Percentiles rank a stretch among this genome's conserved stretches.
These are phyloP conservation scores for Dinoponera quadriceps DNA, from an alignment of 1,140 invertebrate species.

Conservation along the genomic window DNA sequence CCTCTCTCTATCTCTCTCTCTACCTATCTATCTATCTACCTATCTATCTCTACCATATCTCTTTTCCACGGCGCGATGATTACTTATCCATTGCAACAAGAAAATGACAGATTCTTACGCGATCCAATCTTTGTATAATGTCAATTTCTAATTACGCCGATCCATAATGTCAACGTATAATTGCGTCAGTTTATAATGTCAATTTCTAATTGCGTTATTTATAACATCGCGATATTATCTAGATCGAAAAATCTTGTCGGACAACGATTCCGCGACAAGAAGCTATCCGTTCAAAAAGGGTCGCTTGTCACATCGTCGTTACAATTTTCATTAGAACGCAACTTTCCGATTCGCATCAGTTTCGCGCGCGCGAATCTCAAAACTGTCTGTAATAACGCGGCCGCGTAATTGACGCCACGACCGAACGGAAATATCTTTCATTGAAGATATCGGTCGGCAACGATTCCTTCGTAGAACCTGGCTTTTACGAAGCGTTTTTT, in stretches of 20 bases:
- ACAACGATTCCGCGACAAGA: no score
- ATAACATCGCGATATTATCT: no score
- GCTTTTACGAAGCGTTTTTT: conserved; percentile 65
- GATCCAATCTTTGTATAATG: conserved; percentile 5
- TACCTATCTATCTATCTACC: not conserved
- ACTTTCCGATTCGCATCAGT: no score
- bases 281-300: no score
- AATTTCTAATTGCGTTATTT: no score
- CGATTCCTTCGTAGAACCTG: conserved; percentile 56
- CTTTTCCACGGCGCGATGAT: not conserved
- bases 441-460: conserved; percentile 48
- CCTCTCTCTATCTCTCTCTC: not conserved
- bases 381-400: conserved; percentile 16
- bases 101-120: conserved; percentile 19
- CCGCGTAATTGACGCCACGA: not conserved
- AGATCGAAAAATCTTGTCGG: no score
- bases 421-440: conserved; percentile 32
- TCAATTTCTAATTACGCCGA: not conserved
- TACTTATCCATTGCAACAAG: not conserved
- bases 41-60: not conserved
- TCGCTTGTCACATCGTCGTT: no score
- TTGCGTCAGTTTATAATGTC: no score
- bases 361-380: not conserved
- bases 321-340: no score
- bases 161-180: not conserved